Percentiles rank a stretch among this genome's conserved stretches.
Conservation (phyloP, 1,140 invertebrate species). For the Rhopalosiphum padi region DNA sequence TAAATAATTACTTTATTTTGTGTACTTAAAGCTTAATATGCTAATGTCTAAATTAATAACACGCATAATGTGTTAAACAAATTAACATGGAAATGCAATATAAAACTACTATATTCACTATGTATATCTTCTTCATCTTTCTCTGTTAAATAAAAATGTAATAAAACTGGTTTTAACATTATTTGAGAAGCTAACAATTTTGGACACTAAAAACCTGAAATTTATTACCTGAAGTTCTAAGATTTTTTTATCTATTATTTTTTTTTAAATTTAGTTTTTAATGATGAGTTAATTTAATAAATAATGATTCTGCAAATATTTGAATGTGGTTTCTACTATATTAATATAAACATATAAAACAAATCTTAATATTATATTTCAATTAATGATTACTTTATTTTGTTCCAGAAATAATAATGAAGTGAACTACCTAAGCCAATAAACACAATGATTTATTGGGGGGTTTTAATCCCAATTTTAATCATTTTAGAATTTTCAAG, state of each 20-base stretch:
- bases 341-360: neutral
- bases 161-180: slow-evolving; percentile 42
- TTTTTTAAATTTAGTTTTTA: slow-evolving; percentile 10
- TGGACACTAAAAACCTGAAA: neutral
- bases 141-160: slow-evolving; percentile 19
- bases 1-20: slow-evolving; percentile 1
- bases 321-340: neutral
- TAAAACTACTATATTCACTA: neutral
- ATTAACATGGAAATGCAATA: slow-evolving; percentile 45
- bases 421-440: neutral
- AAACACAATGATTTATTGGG: slow-evolving; percentile 31
- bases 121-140: neutral
- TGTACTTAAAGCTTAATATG: slow-evolving; percentile 17
- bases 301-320: neutral
- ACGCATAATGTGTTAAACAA: slow-evolving; percentile 21
- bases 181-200: slow-evolving; percentile 38
- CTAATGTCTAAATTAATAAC: slow-evolving; percentile 41
- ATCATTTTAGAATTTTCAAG: slow-evolving; percentile 15
- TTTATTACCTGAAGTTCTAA: slow-evolving; percentile 15
- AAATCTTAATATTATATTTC: neutral
- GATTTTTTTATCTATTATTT: neutral
- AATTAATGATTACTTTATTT: neutral
- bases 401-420: slow-evolving; percentile 17
- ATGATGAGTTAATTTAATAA: neutral
- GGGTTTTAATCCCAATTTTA: slow-evolving; percentile 21